Evolutionary conservation across 2,797 vertebrate species (phyloP).

Genomic region (Notoglanidium macrostoma): DNA sequence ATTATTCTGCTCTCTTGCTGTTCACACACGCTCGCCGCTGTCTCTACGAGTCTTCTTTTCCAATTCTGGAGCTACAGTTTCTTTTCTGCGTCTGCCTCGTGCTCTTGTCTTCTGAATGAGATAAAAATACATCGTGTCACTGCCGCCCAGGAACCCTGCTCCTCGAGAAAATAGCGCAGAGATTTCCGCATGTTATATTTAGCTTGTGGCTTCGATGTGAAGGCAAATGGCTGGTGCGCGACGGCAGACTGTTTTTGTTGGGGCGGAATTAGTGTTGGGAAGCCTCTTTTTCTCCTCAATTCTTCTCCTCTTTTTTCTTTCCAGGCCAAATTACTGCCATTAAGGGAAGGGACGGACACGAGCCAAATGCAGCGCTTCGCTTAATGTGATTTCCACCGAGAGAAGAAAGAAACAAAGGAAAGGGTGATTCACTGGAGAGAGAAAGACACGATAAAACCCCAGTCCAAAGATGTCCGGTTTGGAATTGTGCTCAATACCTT

Average conservation of each 20-base stretch:
- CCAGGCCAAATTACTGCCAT: slow-evolving; percentile 80
- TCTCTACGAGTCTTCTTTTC: slow-evolving; percentile 14
- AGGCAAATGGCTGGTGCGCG: slow-evolving; percentile 75
- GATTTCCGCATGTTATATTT: slow-evolving; percentile 76
- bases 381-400: slow-evolving; percentile 78
- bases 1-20: slow-evolving; percentile 25
- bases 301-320: slow-evolving; percentile 71
- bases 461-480: slow-evolving; percentile 77
- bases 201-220: slow-evolving; percentile 71
- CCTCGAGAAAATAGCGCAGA: slow-evolving; percentile 59
- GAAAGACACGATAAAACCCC: slow-evolving; percentile 60
- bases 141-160: slow-evolving; percentile 47
- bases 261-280: slow-evolving; percentile 77
- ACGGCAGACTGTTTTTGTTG: slow-evolving; percentile 74
- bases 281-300: slow-evolving; percentile 74
- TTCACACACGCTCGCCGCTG: slow-evolving; percentile 15
- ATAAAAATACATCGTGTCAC: slow-evolving; percentile 63
- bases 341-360: slow-evolving; percentile 71
- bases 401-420: slow-evolving; percentile 69
- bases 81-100: slow-evolving; percentile 26
- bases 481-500: slow-evolving; percentile 63
- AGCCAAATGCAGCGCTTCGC: slow-evolving; percentile 76
- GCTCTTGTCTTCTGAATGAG: slow-evolving; percentile 46
- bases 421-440: slow-evolving; percentile 71
- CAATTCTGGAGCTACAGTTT: slow-evolving; percentile 33